phyloP scores from a whole-genome alignment of 2,797 vertebrate species.

The Cynodonichthys magdalenae region DNA sequence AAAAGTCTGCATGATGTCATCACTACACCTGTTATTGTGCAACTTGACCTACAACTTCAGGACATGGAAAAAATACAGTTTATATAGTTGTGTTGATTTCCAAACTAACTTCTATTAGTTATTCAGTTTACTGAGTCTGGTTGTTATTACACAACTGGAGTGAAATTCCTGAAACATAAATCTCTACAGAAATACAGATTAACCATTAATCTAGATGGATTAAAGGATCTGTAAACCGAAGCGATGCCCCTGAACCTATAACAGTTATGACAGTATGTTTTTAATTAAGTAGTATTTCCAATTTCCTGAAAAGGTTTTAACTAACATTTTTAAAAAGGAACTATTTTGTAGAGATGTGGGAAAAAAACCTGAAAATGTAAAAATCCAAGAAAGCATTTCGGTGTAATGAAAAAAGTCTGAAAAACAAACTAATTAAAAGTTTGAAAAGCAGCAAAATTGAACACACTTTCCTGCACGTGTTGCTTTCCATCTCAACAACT shows the following conservation, averaged over 20 bases:
- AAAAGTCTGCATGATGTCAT: background rate
- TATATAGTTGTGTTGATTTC: background rate
- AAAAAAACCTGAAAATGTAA: background rate
- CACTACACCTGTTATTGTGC: background rate
- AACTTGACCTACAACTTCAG: background rate
- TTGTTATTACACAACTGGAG: slow-evolving; percentile 3
- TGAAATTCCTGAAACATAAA: slow-evolving; percentile 1
- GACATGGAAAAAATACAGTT: slow-evolving; percentile 1
- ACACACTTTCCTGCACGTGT: too few species aligned
- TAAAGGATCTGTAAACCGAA: background rate
- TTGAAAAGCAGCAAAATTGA: too few species aligned
- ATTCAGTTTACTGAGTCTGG: background rate
- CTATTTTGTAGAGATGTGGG: background rate
- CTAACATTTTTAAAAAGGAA: background rate
- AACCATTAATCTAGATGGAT: slow-evolving; percentile 28
- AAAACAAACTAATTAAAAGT: background rate
- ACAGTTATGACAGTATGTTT: too few species aligned
- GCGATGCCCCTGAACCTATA: background rate
- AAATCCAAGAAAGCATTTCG: too few species aligned
- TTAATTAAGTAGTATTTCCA: background rate
- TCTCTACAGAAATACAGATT: slow-evolving; percentile 4
- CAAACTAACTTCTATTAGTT: background rate
- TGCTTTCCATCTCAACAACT: too few species aligned
- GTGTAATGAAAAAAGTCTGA: background rate
- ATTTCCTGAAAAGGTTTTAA: background rate